Conservation (phyloP, 2,797 vertebrate species). For the Rhinella marina region DNA sequence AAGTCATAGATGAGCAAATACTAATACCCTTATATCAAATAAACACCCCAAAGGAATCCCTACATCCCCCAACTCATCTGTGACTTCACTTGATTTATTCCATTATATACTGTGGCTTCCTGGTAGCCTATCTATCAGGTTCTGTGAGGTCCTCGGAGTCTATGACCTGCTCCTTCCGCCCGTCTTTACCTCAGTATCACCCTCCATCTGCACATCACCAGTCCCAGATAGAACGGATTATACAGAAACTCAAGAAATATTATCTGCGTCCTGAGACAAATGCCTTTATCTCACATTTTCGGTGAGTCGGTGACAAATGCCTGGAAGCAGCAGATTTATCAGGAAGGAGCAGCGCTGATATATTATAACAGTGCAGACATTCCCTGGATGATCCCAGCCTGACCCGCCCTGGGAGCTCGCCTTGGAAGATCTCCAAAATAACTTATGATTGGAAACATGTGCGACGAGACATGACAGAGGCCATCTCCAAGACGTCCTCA, state of each 20-base stretch:
- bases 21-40: too few species aligned
- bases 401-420: conserved; percentile 62
- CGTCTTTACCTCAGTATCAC: too few species aligned
- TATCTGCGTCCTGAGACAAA: not conserved
- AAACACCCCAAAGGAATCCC: too few species aligned
- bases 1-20: too few species aligned
- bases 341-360: not conserved
- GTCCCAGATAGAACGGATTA: not conserved
- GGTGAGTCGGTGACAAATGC: not conserved
- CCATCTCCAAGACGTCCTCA: conserved; percentile 62
- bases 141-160: too few species aligned
- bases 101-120: too few species aligned
- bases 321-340: conserved; percentile 3
- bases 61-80: too few species aligned
- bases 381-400: conserved; percentile 60
- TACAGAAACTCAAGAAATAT: not conserved
- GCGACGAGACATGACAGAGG: conserved; percentile 61
- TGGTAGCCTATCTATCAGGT: too few species aligned
- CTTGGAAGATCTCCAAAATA: conserved; percentile 66
- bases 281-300: not conserved
- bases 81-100: too few species aligned
- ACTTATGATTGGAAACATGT: conserved; percentile 71
- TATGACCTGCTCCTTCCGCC: too few species aligned
- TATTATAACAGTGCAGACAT: conserved; percentile 8
- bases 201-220: not conserved